Evolutionary conservation across 2,113 vertebrate genomes (phyloP).

Genomic region (Sprattus sprattus): DNA sequence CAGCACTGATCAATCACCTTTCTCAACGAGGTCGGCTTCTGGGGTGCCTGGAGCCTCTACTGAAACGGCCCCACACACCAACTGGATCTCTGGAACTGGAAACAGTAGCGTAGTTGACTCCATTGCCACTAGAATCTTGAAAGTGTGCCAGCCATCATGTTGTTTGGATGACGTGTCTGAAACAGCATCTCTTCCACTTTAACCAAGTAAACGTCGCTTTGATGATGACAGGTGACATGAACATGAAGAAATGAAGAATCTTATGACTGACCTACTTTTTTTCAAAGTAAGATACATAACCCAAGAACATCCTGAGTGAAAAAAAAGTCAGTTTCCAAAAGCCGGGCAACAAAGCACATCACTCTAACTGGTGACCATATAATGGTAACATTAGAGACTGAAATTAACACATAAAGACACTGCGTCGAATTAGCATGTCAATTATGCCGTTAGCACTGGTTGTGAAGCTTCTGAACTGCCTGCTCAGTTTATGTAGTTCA

Average conservation of each 20-base stretch:
- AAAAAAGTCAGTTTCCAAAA: neutral
- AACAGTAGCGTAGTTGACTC: neutral
- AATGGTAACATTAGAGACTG: neutral
- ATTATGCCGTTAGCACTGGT: neutral
- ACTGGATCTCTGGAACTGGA: too few species aligned
- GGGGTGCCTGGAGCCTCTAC: neutral
- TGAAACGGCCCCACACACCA: neutral
- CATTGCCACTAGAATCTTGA: neutral
- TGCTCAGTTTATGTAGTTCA: neutral
- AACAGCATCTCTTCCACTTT: neutral
- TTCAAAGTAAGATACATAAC: neutral
- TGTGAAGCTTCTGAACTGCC: neutral
- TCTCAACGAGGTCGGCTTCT: neutral
- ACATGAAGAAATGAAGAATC: neutral
- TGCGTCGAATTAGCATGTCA: neutral
- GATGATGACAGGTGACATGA: neutral
- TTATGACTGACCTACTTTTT: neutral
- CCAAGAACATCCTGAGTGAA: neutral
- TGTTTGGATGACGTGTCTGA: neutral
- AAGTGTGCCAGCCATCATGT: neutral
- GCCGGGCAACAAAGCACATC: neutral
- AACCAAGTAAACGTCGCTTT: neutral
- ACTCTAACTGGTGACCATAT: neutral
- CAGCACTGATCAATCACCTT: conserved; percentile 19
- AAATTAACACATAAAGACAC: neutral